A percentile compares a stretch with the other conserved stretches of the same genome.
Evolutionary conservation across 2,113 vertebrate species (phyloP).

Genomic region (Corapipo altera): DNA sequence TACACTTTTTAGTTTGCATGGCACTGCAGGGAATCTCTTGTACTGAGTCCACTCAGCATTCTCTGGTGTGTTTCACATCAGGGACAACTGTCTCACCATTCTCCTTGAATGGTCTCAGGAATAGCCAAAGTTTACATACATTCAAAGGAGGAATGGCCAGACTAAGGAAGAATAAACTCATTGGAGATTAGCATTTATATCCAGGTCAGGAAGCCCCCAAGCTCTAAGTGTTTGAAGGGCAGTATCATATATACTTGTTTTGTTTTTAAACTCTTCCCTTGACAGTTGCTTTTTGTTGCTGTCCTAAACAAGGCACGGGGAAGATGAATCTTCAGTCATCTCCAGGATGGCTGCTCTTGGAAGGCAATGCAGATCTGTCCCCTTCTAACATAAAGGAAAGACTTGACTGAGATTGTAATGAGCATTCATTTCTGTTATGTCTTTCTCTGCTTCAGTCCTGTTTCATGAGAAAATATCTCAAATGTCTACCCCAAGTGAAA

Average conservation of each 20-base stretch:
- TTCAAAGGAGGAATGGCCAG: background rate
- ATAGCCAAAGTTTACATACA: background rate
- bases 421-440: slow-evolving; percentile 10
- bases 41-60: background rate
- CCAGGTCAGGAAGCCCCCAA: background rate
- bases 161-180: background rate
- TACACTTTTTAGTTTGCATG: background rate
- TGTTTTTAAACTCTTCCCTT: background rate
- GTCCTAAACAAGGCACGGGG: background rate
- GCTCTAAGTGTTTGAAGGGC: background rate
- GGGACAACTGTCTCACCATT: background rate
- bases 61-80: background rate
- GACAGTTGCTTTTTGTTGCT: background rate
- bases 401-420: background rate
- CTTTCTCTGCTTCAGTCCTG: background rate
- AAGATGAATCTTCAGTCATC: background rate
- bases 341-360: background rate
- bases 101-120: background rate
- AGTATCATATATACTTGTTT: background rate
- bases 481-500: background rate
- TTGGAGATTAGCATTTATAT: background rate
- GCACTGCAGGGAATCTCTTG: background rate
- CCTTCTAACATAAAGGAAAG: background rate
- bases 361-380: background rate
- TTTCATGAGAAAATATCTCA: background rate